Conservation (phyloP, 2,113 vertebrate genomes). For the Natator depressus region DNA sequence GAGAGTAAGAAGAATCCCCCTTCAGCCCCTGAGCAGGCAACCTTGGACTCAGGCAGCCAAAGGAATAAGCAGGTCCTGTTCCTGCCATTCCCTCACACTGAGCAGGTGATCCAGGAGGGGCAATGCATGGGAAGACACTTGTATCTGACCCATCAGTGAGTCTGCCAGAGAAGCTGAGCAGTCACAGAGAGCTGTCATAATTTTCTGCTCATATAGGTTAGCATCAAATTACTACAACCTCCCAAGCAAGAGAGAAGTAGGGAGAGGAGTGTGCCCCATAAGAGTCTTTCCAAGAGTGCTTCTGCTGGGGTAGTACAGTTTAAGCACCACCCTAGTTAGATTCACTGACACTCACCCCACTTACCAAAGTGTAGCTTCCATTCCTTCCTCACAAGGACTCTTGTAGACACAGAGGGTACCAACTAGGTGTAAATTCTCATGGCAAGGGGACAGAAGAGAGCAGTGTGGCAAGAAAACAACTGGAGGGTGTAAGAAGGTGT, state of each 20-base stretch:
- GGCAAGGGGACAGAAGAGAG: background rate
- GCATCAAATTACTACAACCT: background rate
- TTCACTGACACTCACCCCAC: background rate
- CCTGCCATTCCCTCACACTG: accelerated
- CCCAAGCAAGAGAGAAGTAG: background rate
- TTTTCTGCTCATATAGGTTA: background rate
- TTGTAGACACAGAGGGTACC: background rate
- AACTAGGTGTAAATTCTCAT: background rate
- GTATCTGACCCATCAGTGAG: accelerated
- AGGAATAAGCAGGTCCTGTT: background rate
- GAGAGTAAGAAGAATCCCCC: background rate
- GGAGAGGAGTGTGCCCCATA: background rate
- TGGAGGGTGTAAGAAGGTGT: background rate
- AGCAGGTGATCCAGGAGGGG: background rate
- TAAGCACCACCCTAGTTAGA: background rate
- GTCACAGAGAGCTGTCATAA: background rate
- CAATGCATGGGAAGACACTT: background rate
- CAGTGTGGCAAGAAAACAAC: background rate
- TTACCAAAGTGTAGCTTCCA: background rate
- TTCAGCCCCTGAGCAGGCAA: background rate
- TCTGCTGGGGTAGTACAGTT: background rate
- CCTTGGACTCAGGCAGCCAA: background rate
- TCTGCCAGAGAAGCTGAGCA: background rate
- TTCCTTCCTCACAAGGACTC: background rate
- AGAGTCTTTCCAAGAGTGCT: background rate